These are phyloP conservation scores for Upupa epops DNA, from an alignment of 2,113 vertebrate genomes.

Conservation along the genomic window DNA sequence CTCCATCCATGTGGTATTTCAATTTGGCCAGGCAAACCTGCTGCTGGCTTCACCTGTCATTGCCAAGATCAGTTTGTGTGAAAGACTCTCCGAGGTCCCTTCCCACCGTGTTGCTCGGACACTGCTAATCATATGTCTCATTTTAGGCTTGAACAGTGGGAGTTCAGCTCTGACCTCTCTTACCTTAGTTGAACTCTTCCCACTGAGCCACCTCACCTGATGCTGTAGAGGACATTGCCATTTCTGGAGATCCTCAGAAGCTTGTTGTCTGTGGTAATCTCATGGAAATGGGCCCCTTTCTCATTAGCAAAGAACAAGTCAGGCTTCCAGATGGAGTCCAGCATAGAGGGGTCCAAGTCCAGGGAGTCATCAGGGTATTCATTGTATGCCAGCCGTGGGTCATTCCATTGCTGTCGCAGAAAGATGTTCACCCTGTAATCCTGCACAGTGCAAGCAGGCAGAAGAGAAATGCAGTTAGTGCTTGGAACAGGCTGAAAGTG, in stretches of 20 bases:
- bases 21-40: not conserved
- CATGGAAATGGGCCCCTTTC: constrained; percentile 98
- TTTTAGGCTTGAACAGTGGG: not conserved
- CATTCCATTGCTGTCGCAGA: constrained; percentile 97
- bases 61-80: not conserved
- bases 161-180: not conserved
- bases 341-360: constrained; percentile 97
- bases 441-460: constrained; percentile 56
- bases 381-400: constrained; percentile 94
- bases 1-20: not conserved
- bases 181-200: not conserved
- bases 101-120: not conserved
- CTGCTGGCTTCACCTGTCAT: not conserved
- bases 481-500: not conserved
- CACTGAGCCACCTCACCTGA: constrained; percentile 78
- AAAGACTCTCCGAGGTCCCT: not conserved
- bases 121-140: not conserved
- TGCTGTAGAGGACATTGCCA: constrained; percentile 97
- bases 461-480: not conserved
- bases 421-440: constrained; percentile 99
- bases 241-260: constrained; percentile 94
- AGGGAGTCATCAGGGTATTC: constrained; percentile 96
- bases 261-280: constrained; percentile 99
- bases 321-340: constrained; percentile 99
- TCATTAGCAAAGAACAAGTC: constrained; percentile 99